Conservation (phyloP, 2,113 vertebrate genomes). For the Heteronetta atricapilla region DNA sequence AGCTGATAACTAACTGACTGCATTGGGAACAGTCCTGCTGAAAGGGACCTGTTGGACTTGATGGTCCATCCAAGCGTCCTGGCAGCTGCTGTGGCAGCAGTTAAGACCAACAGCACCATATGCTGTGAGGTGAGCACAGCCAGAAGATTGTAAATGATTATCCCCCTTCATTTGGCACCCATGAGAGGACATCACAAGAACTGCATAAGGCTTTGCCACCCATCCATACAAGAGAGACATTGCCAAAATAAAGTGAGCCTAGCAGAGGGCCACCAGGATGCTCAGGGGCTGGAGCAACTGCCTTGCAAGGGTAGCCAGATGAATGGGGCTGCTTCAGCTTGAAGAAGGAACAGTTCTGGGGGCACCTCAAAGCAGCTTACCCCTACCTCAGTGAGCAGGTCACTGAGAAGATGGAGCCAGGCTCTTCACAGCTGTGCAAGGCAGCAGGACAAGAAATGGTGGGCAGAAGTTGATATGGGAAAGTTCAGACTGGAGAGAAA, state of each 20-base stretch:
- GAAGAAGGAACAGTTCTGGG: neutral
- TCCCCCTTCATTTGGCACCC: neutral
- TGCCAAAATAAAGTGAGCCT: neutral
- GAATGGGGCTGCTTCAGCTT: neutral
- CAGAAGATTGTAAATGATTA: neutral
- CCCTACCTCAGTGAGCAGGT: neutral
- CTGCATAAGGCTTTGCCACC: neutral
- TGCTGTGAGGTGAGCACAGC: neutral
- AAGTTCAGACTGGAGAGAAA: neutral
- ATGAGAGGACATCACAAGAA: neutral
- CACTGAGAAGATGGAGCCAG: neutral
- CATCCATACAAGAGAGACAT: neutral
- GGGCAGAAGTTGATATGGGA: neutral
- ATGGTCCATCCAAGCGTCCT: too few relatives aligned
- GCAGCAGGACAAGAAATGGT: neutral
- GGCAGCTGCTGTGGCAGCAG: neutral
- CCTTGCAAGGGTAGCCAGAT: neutral
- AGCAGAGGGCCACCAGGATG: neutral
- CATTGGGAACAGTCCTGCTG: neutral
- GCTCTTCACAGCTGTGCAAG: neutral
- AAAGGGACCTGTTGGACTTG: neutral
- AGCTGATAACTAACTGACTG: neutral
- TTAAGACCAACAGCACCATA: neutral
- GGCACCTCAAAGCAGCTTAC: neutral
- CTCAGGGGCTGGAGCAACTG: neutral